These are phyloP conservation scores for Drosophila insularis DNA, from an alignment of 1,140 invertebrate species.

Conservation along the genomic window DNA sequence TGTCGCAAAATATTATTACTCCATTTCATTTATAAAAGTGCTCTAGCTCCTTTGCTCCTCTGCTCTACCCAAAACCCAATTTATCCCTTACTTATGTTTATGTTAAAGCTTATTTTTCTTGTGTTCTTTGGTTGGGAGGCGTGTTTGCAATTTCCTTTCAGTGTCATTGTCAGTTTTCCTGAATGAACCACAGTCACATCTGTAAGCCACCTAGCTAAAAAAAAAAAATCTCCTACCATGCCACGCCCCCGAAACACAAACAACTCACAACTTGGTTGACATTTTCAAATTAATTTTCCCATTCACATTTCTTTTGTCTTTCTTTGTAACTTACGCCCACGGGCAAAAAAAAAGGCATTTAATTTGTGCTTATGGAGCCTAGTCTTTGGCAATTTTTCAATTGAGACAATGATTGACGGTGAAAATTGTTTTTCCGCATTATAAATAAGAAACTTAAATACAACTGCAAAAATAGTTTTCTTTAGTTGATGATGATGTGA, in stretches of 20 bases:
- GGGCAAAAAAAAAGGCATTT: constrained; percentile 37
- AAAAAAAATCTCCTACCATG: constrained; percentile 37
- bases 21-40: constrained; percentile 81
- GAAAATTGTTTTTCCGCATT: constrained; percentile 35
- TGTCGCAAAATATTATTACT: constrained; percentile 81
- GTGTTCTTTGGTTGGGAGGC: not conserved
- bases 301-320: constrained; percentile 51
- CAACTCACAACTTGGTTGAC: constrained; percentile 28
- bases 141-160: constrained; percentile 70
- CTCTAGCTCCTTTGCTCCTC: constrained; percentile 11
- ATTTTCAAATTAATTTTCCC: constrained; percentile 55
- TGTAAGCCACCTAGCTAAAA: constrained; percentile 22
- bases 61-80: not conserved
- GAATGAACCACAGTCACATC: constrained; percentile 38
- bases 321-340: constrained; percentile 37
- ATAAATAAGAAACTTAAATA: constrained; percentile 4
- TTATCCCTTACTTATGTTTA: not conserved
- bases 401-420: constrained; percentile 45
- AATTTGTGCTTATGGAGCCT: constrained; percentile 21
- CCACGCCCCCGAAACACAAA: constrained; percentile 31
- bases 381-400: constrained; percentile 45
- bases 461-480: constrained; percentile 7
- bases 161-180: constrained; percentile 64
- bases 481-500: not conserved
- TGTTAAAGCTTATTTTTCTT: not conserved